Evolutionary conservation across 2,113 vertebrate species (phyloP).

Genomic region (Vimba vimba): DNA sequence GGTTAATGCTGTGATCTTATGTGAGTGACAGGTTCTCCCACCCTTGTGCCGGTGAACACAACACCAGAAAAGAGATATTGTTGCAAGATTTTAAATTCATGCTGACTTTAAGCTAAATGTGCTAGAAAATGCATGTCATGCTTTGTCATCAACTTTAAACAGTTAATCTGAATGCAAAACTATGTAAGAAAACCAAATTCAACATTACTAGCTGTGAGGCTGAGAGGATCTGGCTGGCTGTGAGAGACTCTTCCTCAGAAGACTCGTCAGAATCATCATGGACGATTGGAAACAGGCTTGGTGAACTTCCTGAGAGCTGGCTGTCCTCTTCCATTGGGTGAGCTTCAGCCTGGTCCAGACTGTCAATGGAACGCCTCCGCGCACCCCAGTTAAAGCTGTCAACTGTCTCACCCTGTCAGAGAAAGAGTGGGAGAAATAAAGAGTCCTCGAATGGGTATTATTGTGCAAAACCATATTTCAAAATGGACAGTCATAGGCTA

Average conservation of each 20-base stretch:
- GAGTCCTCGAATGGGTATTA: background rate
- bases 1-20: no score
- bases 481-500: background rate
- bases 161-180: background rate
- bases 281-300: constrained; percentile 84
- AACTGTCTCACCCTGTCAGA: constrained; percentile 91
- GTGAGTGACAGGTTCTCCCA: no score
- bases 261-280: constrained; percentile 91
- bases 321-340: constrained; percentile 85
- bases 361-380: constrained; percentile 90
- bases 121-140: no score
- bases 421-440: constrained; percentile 35
- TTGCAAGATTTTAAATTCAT: no score
- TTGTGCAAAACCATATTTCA: background rate
- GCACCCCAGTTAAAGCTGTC: constrained; percentile 99
- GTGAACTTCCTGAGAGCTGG: constrained; percentile 85
- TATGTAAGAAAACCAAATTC: background rate
- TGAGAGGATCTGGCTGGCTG: constrained; percentile 87
- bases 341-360: constrained; percentile 89
- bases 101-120: no score
- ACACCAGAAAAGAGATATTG: no score
- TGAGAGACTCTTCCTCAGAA: constrained; percentile 92
- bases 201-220: constrained; percentile 85
- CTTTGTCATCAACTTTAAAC: constrained; percentile 1
- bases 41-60: no score